Conservation (phyloP, 2,113 vertebrate species). For the Pseudorectes ferrugineus region DNA sequence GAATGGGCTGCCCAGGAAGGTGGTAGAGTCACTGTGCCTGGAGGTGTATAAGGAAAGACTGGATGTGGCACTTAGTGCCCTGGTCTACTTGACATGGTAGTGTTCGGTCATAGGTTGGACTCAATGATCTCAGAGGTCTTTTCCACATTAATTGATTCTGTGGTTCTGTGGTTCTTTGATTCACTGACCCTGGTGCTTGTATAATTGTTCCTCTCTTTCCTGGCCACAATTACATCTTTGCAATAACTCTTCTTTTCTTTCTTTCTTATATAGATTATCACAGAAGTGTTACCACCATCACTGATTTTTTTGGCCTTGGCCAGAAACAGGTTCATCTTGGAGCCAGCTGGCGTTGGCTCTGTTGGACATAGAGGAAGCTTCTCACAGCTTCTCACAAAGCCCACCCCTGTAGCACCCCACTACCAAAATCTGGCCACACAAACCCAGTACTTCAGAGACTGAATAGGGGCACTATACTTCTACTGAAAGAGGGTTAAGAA, state of each 20-base stretch:
- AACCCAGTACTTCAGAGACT: neutral
- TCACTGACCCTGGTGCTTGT: neutral
- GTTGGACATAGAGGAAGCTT: neutral
- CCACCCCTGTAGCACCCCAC: too few relatives aligned
- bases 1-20: neutral
- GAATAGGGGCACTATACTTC: neutral
- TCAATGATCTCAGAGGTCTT: neutral
- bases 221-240: neutral
- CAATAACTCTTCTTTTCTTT: neutral
- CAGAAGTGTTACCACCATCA: neutral
- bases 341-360: neutral
- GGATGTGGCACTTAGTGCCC: neutral
- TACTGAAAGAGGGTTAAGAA: neutral
- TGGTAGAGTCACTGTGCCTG: neutral
- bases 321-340: neutral
- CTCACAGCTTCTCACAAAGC: neutral
- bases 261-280: neutral
- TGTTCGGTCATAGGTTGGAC: fast-evolving
- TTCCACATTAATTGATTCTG: neutral
- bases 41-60: neutral
- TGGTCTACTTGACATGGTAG: fast-evolving
- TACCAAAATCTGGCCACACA: neutral
- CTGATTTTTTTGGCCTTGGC: neutral
- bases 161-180: neutral
- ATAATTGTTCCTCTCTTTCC: neutral